Base-by-base conservation (phyloP, 2,113 vertebrate species). In the Lampris megalopsis region DNA sequence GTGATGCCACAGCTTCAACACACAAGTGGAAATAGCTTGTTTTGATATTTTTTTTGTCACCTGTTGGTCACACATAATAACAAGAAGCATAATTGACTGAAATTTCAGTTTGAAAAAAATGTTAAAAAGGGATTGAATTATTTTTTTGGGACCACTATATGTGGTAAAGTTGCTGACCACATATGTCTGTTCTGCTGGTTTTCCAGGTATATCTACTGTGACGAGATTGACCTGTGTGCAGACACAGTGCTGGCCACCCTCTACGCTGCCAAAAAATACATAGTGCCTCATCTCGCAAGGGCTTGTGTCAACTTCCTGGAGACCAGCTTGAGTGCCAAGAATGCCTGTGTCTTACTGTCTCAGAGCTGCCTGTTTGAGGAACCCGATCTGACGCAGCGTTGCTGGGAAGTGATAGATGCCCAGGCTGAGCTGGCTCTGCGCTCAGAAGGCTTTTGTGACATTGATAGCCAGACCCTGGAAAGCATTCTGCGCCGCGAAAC, bases 201-300 rank as follows among this genome's bases (percentile, higher is more conserved):
- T n/a, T 5, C 91, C 92, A 99, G 98, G 90, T 99, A 99, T 65
- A 98, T 99, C 85, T 99, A 99, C 90, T 99, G 97, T 4, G 98
- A 99, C 6, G 98, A 99, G 91, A 99, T 99, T 38, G 97, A 99
- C 88, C 88, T 99, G 90, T 97, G 97, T 3, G 97, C 98, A 0
- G 98, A 99, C 89, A 98, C 97, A 0, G 98, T 99, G 6, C 93
- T 99, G 80, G 98, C 98, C 69, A 99, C 97, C 2, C 95, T 99
- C n/a, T 99, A 99, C 48, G 97, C 98, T 13, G 97, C 97, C 84
- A 99, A 99, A 87, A 99, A 99, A 69, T 99, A 99, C 92, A 99
- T 99, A 0, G 97, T 99, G 53, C 97, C 97, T 81, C 98, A 99
- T 79, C 94, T 99, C 40, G 97, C 97, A 37, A 95, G 98, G 0